Evolutionary conservation across 1,140 invertebrate genomes (phyloP).

Genomic region (Calliopsis andreniformis): DNA sequence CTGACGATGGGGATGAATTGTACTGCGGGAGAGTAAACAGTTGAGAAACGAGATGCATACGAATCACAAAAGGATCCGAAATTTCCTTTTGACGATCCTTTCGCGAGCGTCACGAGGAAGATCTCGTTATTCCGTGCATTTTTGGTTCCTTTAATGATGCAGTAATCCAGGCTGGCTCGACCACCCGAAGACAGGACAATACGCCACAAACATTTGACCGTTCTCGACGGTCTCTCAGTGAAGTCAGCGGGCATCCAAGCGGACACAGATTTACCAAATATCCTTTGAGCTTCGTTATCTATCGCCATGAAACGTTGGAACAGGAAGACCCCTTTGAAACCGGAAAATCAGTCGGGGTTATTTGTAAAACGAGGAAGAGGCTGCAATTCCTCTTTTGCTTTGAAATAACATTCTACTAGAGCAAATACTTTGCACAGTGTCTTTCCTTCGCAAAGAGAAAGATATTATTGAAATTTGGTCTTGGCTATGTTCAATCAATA

Average conservation of each 20-base stretch:
- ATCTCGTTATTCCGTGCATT: slow-evolving; percentile 27
- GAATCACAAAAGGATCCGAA: not conserved
- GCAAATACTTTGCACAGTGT: not conserved
- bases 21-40: slow-evolving; percentile 12
- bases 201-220: slow-evolving; percentile 31
- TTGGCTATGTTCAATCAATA: too few relatives aligned
- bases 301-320: slow-evolving; percentile 15
- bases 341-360: slow-evolving; percentile 37
- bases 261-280: slow-evolving; percentile 35
- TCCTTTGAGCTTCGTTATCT: slow-evolving; percentile 47
- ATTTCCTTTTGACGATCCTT: slow-evolving; percentile 22
- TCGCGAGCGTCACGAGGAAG: not conserved
- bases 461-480: too few relatives aligned
- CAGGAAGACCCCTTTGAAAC: slow-evolving; percentile 17
- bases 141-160: slow-evolving; percentile 36
- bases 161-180: not conserved
- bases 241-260: not conserved
- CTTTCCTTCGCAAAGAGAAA: too few relatives aligned
- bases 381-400: slow-evolving; percentile 8
- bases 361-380: slow-evolving; percentile 11
- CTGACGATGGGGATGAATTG: not conserved
- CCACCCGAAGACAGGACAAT: slow-evolving; percentile 31
- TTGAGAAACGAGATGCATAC: not conserved
- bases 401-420: slow-evolving; percentile 10
- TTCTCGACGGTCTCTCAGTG: slow-evolving; percentile 19